These are phyloP conservation scores for Ornithorhynchus anatinus DNA, from an alignment of 2,113 vertebrate species.

Conservation along the genomic window DNA sequence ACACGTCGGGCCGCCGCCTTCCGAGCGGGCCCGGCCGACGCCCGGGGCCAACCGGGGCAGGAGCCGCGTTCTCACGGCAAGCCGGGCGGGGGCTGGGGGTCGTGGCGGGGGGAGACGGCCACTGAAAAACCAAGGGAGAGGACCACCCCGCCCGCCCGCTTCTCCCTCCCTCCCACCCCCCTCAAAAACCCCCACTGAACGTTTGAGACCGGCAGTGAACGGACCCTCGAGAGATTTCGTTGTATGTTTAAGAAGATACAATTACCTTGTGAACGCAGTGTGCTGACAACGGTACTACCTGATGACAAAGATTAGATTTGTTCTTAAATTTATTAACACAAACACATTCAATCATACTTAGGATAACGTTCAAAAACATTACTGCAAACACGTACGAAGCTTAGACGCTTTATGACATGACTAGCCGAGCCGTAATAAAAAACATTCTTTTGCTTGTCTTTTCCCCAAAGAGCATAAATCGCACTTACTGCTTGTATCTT, in stretches of 20 bases:
- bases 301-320: conserved; percentile 76
- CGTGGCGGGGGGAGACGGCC: conserved; percentile 27
- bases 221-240: conserved; percentile 61
- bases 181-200: conserved; percentile 31
- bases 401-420: conserved; percentile 53
- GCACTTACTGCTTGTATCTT: conserved; percentile 99
- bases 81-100: too few species aligned
- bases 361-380: conserved; percentile 58
- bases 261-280: conserved; percentile 72
- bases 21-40: conserved; percentile 20
- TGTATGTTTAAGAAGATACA: conserved; percentile 72
- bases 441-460: too few species aligned
- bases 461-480: neutral
- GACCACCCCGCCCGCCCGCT: conserved; percentile 41
- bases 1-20: conserved; percentile 16
- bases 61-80: conserved; percentile 32
- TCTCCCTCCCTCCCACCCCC: conserved; percentile 31
- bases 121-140: conserved; percentile 1
- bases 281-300: conserved; percentile 75
- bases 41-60: conserved; percentile 24
- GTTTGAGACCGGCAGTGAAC: conserved; percentile 59
- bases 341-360: conserved; percentile 62
- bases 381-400: conserved; percentile 48
- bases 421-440: conserved; percentile 40
- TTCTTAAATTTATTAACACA: conserved; percentile 73